Evolutionary conservation across 2,888 invertebrate genomes (phyloP).

Genomic region (Orchestes rusci): DNA sequence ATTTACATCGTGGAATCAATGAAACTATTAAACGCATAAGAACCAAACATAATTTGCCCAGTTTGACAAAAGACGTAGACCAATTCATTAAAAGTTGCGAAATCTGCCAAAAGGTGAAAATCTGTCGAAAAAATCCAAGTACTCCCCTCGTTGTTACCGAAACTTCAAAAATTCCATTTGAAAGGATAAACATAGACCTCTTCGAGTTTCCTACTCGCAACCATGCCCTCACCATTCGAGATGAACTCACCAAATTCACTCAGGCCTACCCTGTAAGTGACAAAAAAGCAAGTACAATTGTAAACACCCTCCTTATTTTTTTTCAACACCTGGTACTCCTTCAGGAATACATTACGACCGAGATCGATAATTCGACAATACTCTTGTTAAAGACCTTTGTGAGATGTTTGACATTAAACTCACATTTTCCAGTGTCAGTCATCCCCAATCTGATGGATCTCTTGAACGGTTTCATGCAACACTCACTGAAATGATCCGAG

Average conservation of each 20-base stretch:
- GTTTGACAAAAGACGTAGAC: slow-evolving; percentile 14
- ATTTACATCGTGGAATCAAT: slow-evolving; percentile 18
- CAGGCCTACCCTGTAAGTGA: slow-evolving; percentile 10
- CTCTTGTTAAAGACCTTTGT: slow-evolving; percentile 15
- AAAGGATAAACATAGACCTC: slow-evolving; percentile 6
- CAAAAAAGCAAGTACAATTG: slow-evolving; percentile 10
- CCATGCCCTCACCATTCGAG: slow-evolving; percentile 5
- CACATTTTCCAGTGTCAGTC: slow-evolving; percentile 12
- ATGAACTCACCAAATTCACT: slow-evolving; percentile 6
- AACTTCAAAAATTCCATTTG: slow-evolving; percentile 8
- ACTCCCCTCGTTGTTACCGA: slow-evolving; percentile 6
- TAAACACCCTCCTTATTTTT: slow-evolving; percentile 10
- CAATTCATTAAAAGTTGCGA: slow-evolving; percentile 3
- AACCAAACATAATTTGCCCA: slow-evolving; percentile 20
- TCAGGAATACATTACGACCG: slow-evolving; percentile 16
- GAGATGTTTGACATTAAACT: slow-evolving; percentile 16
- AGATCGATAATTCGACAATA: slow-evolving; percentile 17
- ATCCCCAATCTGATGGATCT: slow-evolving; percentile 13
- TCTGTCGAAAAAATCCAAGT: slow-evolving; percentile 8
- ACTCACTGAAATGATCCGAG: slow-evolving; percentile 19
- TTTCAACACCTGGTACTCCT: slow-evolving; percentile 16
- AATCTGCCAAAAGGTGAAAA: slow-evolving; percentile 7
- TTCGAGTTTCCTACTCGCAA: slow-evolving; percentile 3
- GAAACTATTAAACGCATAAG: slow-evolving; percentile 16
- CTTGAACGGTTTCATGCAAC: slow-evolving; percentile 20